Evolutionary conservation across 2,888 invertebrate species (phyloP).

Genomic region (Cantharis rufa): DNA sequence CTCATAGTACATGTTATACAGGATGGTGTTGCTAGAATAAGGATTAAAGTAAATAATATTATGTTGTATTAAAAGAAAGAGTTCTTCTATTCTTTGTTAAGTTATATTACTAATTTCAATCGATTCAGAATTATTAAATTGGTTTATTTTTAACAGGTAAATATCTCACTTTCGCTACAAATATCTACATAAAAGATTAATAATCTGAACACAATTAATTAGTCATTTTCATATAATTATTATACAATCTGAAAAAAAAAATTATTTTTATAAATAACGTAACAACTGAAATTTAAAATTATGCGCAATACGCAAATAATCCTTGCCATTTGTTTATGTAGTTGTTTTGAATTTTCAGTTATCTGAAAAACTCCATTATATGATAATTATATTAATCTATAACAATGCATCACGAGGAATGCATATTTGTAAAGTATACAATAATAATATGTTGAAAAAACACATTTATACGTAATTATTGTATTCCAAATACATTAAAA

Average conservation of each 20-base stretch:
- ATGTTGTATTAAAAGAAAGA: too few species aligned
- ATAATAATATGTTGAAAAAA: too few species aligned
- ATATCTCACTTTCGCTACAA: background rate
- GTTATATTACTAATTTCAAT: too few species aligned
- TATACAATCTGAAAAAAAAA: background rate
- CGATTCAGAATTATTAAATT: background rate
- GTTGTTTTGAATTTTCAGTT: background rate
- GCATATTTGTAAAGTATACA: background rate
- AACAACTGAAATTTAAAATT: background rate
- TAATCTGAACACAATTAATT: background rate
- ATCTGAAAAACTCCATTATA: background rate
- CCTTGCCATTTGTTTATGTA: background rate
- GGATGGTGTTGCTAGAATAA: background rate
- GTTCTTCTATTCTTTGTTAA: too few species aligned
- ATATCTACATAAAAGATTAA: background rate
- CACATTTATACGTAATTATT: background rate
- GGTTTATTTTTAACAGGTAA: background rate
- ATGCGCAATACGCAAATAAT: background rate
- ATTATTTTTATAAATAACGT: background rate
- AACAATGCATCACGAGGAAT: background rate
- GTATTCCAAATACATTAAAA: constrained; percentile 12
- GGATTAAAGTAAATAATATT: too few species aligned
- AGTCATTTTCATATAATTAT: background rate
- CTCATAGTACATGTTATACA: background rate
- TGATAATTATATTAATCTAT: too few species aligned